Percentiles rank a stretch among this genome's conserved stretches.
Conservation (phyloP, 2,797 vertebrate species). For the Phalanger gymnotis region DNA sequence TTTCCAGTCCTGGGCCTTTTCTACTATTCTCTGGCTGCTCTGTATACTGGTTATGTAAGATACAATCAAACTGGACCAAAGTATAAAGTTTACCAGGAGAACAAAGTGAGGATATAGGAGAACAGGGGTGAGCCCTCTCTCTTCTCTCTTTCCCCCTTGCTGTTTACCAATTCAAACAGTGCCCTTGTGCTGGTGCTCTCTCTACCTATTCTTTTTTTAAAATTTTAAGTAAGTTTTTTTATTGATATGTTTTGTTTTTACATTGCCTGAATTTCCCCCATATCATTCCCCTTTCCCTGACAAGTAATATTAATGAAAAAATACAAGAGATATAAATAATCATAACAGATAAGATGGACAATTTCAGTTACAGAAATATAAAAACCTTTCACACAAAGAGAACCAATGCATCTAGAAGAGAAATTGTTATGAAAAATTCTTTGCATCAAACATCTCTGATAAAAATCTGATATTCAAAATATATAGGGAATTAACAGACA, state of each 20-base stretch:
- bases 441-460: not conserved
- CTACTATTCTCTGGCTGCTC: not conserved
- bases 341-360: no score
- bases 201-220: not conserved
- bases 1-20: not conserved
- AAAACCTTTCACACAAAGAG: no score
- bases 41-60: not conserved
- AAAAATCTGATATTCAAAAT: not conserved
- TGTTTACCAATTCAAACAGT: not conserved
- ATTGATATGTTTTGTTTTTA: not conserved
- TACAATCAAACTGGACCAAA: not conserved
- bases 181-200: not conserved
- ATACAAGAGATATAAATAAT: no score
- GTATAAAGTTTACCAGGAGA: conserved; percentile 21
- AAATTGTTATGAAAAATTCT: not conserved
- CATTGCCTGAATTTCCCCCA: not conserved
- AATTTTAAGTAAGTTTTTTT: not conserved
- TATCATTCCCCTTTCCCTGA: not conserved
- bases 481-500: not conserved
- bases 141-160: not conserved
- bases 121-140: not conserved
- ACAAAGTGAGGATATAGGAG: not conserved
- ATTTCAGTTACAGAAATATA: no score
- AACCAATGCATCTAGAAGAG: not conserved
- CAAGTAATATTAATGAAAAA: no score